Evolutionary conservation across 1,140 invertebrate species (phyloP).

Genomic region (Calliphora vicina): DNA sequence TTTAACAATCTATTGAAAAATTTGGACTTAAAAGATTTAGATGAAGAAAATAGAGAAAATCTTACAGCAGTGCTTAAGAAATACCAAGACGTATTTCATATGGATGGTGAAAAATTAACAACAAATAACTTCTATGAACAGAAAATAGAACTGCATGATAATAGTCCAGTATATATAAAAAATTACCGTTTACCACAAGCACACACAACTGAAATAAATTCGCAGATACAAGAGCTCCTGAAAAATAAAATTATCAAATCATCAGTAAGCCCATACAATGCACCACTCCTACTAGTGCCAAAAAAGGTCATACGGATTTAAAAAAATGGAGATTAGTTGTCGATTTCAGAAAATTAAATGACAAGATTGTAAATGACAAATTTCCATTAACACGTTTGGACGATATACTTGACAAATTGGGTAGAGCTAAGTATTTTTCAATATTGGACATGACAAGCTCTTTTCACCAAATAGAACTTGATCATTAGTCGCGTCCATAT

Average conservation of each 20-base stretch:
- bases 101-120: no score
- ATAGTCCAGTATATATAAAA: slow-evolving; percentile 34
- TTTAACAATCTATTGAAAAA: neutral
- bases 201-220: slow-evolving; percentile 45
- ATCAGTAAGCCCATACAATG: slow-evolving; percentile 44
- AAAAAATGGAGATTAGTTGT: slow-evolving; percentile 45
- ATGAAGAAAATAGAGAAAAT: neutral
- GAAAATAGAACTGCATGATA: slow-evolving; percentile 1
- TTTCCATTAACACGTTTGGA: slow-evolving; percentile 65
- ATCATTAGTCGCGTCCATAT: slow-evolving; percentile 52
- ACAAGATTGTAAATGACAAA: slow-evolving; percentile 45
- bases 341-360: slow-evolving; percentile 50
- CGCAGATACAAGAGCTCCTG: slow-evolving; percentile 44
- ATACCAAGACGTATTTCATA: no score
- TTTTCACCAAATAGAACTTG: slow-evolving; percentile 64
- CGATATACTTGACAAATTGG: neutral
- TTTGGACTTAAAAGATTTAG: neutral
- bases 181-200: slow-evolving; percentile 41
- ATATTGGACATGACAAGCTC: slow-evolving; percentile 62
- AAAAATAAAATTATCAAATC: slow-evolving; percentile 42
- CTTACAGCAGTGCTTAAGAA: neutral
- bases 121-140: slow-evolving; percentile 40
- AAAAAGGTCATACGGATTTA: slow-evolving; percentile 41
- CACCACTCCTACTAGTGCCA: slow-evolving; percentile 45
- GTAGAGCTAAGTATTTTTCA: slow-evolving; percentile 53